Conservation (phyloP, 2,113 vertebrate species). For the Acanthisitta chloris region DNA sequence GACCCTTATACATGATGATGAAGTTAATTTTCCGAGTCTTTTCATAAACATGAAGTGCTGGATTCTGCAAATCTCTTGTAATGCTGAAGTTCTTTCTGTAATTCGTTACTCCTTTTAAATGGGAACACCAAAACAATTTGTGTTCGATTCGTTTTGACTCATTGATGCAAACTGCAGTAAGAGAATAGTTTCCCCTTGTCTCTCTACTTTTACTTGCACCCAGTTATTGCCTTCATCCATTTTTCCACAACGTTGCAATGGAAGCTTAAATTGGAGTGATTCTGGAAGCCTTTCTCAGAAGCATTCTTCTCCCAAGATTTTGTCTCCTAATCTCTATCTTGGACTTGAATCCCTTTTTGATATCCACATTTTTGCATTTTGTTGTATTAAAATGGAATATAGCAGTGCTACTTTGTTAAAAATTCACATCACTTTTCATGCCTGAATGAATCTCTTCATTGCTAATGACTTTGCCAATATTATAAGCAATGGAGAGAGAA, state of each 20-base stretch:
- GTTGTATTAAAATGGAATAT: background rate
- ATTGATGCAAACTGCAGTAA: background rate
- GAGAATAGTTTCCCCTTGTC: background rate
- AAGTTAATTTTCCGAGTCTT: background rate
- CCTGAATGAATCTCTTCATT: background rate
- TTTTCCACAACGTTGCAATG: fast-evolving
- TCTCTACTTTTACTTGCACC: background rate
- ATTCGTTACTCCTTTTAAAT: background rate
- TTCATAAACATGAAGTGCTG: background rate
- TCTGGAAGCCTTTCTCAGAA: background rate
- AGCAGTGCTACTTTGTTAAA: background rate
- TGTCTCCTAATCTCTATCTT: background rate
- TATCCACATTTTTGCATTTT: background rate
- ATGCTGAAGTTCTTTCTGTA: background rate
- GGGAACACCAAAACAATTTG: background rate
- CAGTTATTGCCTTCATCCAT: background rate
- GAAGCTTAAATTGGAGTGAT: background rate
- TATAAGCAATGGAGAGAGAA: background rate
- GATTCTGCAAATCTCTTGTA: background rate
- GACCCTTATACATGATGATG: background rate
- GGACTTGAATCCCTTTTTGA: background rate
- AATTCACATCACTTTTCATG: background rate
- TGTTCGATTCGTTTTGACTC: background rate
- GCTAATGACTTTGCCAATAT: fast-evolving
- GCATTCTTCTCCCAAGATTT: background rate